phyloP scores from a whole-genome alignment of 2,113 vertebrate species.

The Chaetodon trifascialis region DNA sequence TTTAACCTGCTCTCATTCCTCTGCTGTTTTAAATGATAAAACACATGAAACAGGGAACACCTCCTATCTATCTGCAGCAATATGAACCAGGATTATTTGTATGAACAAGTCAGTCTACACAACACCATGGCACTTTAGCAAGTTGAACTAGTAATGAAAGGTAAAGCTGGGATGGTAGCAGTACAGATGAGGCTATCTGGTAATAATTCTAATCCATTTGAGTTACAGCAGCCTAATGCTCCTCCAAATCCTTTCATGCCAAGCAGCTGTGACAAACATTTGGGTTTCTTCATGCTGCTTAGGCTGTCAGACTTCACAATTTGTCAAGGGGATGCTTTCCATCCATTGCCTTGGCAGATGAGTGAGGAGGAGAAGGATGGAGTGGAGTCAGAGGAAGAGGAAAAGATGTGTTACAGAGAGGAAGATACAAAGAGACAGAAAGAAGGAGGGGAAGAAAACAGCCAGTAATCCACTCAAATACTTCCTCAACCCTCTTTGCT shows the following conservation, averaged over 20 bases:
- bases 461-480: conserved; percentile 77
- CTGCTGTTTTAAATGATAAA: neutral
- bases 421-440: conserved; percentile 26
- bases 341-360: conserved; percentile 64
- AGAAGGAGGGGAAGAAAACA: conserved; percentile 45
- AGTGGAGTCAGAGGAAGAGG: conserved; percentile 56
- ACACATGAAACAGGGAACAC: neutral
- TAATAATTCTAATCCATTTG: conserved; percentile 61
- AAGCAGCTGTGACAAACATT: conserved; percentile 74
- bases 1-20: conserved; percentile 20
- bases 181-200: conserved; percentile 37
- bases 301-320: conserved; percentile 49
- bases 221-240: conserved; percentile 64
- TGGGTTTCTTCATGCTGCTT: conserved; percentile 54
- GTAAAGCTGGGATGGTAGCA: conserved; percentile 7
- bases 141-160: conserved; percentile 27
- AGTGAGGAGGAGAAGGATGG: conserved; percentile 49
- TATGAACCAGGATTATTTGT: neutral
- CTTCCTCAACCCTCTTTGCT: conserved; percentile 71
- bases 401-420: conserved; percentile 39
- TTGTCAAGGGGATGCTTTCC: conserved; percentile 64
- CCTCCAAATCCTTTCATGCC: conserved; percentile 64
- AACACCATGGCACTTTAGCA: neutral
- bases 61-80: neutral
- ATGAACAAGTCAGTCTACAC: neutral